Evolutionary conservation across 2,888 invertebrate genomes (phyloP).

Genomic region (Catocala fraxini): DNA sequence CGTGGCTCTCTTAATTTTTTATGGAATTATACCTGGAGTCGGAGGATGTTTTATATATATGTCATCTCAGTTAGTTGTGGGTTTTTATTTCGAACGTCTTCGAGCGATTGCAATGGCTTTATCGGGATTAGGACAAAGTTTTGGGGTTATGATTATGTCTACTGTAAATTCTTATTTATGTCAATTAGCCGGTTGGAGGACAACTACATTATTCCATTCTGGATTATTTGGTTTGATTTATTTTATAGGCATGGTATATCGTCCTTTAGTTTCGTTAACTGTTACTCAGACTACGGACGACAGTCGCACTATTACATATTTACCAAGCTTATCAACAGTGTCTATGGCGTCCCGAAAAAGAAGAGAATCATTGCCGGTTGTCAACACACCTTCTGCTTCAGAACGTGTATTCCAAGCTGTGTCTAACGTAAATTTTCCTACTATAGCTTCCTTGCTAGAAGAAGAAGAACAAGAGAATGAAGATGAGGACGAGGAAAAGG

Average conservation of each 20-base stretch:
- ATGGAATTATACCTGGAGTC: conserved; percentile 71
- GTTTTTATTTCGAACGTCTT: conserved; percentile 80
- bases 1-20: conserved; percentile 65
- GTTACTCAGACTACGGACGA: conserved; percentile 70
- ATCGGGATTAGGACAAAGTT: conserved; percentile 71
- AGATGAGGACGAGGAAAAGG: background rate
- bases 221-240: conserved; percentile 71
- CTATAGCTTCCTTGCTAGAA: conserved; percentile 3
- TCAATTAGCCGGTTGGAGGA: conserved; percentile 73
- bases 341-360: conserved; percentile 43
- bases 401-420: conserved; percentile 39
- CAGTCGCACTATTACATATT: conserved; percentile 76
- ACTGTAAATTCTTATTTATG: conserved; percentile 69
- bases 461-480: background rate
- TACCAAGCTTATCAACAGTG: conserved; percentile 65
- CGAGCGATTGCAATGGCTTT: conserved; percentile 74
- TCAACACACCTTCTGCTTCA: conserved; percentile 52
- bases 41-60: conserved; percentile 76
- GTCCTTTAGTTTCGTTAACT: conserved; percentile 73
- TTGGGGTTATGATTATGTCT: conserved; percentile 73
- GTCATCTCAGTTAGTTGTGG: conserved; percentile 71
- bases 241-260: conserved; percentile 59
- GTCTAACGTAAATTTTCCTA: conserved; percentile 10
- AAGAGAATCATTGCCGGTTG: background rate
- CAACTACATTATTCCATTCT: conserved; percentile 70